phyloP scores from a whole-genome alignment of 2,888 invertebrate genomes.

The Ophion ventricosus region DNA sequence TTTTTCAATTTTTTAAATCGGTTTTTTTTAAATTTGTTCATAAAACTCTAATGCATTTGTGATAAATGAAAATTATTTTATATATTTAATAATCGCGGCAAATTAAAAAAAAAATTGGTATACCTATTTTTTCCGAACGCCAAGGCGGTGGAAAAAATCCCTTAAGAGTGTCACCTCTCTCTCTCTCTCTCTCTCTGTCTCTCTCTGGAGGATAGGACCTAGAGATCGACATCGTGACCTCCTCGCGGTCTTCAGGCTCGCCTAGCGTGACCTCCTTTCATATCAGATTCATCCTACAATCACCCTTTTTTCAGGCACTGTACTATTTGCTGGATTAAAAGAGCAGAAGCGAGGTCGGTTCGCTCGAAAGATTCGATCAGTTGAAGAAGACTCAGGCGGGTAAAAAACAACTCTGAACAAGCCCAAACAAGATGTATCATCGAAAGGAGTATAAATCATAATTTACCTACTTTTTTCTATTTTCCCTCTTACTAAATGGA shows the following conservation, averaged over 20 bases:
- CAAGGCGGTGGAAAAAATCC: too few relatives aligned
- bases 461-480: not conserved
- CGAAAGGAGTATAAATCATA: slow-evolving; percentile 40
- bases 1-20: too few relatives aligned
- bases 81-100: too few relatives aligned
- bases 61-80: too few relatives aligned
- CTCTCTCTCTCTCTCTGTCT: not conserved
- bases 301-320: not conserved
- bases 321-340: not conserved
- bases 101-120: too few relatives aligned
- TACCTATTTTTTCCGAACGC: too few relatives aligned
- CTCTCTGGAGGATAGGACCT: slow-evolving; percentile 22
- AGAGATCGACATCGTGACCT: slow-evolving; percentile 51
- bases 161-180: not conserved
- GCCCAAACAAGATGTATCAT: slow-evolving; percentile 5
- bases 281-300: slow-evolving; percentile 26
- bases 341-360: not conserved
- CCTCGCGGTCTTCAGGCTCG: slow-evolving; percentile 27
- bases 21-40: too few relatives aligned
- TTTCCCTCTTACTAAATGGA: not conserved
- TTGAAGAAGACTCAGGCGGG: slow-evolving; percentile 4
- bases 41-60: too few relatives aligned
- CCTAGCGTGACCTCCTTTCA: slow-evolving; percentile 52
- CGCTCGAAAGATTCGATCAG: not conserved
- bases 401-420: not conserved